Evolutionary conservation across 2,113 vertebrate genomes (phyloP).

Genomic region (Eonycteris spelaea): DNA sequence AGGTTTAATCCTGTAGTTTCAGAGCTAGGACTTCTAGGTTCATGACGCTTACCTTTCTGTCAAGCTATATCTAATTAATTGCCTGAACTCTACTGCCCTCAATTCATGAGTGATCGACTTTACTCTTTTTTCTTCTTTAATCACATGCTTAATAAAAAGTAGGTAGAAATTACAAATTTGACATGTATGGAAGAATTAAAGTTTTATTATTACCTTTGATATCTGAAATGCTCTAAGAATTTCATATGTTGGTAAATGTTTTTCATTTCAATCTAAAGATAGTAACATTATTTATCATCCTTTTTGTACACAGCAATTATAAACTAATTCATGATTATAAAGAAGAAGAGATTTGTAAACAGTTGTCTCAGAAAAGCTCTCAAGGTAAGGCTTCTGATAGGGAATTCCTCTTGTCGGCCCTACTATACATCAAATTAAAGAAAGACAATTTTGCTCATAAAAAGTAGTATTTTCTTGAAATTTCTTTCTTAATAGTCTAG

Average conservation of each 20-base stretch:
- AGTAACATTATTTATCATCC: slow-evolving; percentile 1
- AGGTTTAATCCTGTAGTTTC: background rate
- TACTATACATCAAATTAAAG: background rate
- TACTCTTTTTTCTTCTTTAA: background rate
- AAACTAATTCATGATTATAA: slow-evolving; percentile 84
- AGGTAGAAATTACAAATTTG: background rate
- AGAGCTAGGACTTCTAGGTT: background rate
- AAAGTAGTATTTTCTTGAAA: background rate
- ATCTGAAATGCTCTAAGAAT: background rate
- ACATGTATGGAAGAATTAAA: background rate
- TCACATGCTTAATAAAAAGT: background rate
- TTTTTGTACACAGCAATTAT: slow-evolving; percentile 78
- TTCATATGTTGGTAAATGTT: background rate
- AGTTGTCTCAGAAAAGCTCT: slow-evolving; percentile 32
- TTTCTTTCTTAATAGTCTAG: background rate
- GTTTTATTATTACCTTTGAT: background rate
- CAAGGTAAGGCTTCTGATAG: slow-evolving; percentile 22
- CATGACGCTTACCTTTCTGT: background rate
- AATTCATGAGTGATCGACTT: background rate
- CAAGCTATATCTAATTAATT: background rate
- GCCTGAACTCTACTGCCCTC: background rate
- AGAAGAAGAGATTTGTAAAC: slow-evolving; percentile 75
- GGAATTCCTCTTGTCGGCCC: background rate
- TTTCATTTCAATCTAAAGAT: background rate
- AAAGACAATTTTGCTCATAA: background rate